These are phyloP conservation scores for Sebastes miniatus DNA, from an alignment of 2,797 vertebrate species.

Conservation along the genomic window DNA sequence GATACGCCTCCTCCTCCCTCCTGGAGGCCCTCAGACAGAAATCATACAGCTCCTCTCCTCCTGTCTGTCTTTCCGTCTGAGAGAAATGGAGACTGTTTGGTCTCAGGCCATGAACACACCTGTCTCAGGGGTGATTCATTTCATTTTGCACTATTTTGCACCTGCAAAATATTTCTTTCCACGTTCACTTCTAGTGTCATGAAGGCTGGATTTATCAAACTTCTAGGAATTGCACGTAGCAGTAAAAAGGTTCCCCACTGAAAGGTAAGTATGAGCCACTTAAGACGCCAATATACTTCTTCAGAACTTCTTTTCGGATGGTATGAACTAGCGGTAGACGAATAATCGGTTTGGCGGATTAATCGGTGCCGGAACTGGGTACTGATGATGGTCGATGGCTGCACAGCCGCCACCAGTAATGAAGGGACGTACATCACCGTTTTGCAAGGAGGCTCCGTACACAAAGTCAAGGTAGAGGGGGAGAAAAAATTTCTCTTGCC, in stretches of 20 bases:
- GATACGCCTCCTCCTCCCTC: background rate
- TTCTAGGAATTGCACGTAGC: too few species aligned
- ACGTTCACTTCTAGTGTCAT: background rate
- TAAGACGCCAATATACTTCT: too few species aligned
- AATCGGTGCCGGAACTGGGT: rapidly evolving
- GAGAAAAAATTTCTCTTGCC: too few species aligned
- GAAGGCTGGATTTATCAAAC: background rate
- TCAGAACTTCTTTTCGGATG: background rate
- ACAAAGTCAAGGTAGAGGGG: too few species aligned
- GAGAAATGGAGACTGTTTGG: conserved; percentile 29
- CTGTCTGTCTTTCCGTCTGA: conserved; percentile 18
- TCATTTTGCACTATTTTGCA: conserved; percentile 12
- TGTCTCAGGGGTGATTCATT: conserved; percentile 14
- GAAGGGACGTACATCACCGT: too few species aligned
- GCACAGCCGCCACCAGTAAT: too few species aligned
- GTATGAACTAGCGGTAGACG: background rate
- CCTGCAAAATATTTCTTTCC: background rate
- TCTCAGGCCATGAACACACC: conserved; percentile 17
- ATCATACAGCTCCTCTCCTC: conserved; percentile 12
- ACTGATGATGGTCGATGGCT: too few species aligned
- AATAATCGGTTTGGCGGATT: too few species aligned
- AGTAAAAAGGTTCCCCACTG: background rate
- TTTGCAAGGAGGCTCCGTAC: too few species aligned
- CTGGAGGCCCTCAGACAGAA: conserved; percentile 16
- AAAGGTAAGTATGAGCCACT: background rate